Evolutionary conservation across 2,888 invertebrate species (phyloP), one percentile per base, ranked within the genome.

Genomic region (Embidobia sp.): DNA sequence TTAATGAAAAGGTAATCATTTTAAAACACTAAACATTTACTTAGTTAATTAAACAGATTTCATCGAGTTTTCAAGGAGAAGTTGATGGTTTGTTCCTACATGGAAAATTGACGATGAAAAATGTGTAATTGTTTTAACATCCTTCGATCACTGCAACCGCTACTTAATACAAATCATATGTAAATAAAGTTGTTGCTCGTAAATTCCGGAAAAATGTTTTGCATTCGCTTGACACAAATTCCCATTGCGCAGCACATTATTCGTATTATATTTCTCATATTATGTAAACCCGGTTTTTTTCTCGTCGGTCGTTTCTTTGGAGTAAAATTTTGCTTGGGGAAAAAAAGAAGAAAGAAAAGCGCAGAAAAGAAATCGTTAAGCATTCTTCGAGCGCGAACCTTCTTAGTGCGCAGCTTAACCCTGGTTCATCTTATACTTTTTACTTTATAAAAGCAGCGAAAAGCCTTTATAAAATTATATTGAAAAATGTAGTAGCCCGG

Each of bases 361-460:
- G n/a, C n/a, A n/a, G 10, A 13, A 51, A 51, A 35, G 18, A 35
- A 51, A 22, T 1, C 35, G 16, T 35, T 35, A 35, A 35, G 26
- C 40, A 55, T 55, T 55, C 53, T 11, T 13, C 16, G 7, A 27
- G 26, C 3, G 26, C 16, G 7, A 27, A 37, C 3, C 19, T 27
- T 55, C 27, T 55, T 40, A 40, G 10, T 6, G 19, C 16, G 8
- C 2, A 13, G 27, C 27, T 37, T 26, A 37, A 40, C 16, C 27
- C 10, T 55, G 26, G 40, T 26, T 55, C 19, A 51, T 22, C 22
- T 10, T 29, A 11, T 22, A 51, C n/a, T 22, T 35, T 51, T 35
- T 29, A 13, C 19, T 35, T 29, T 49, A 31, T 11, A 3, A 51
- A 51, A 35, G 22, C 18, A 35, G 49, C 5, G 16, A 26, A 55